These are phyloP conservation scores for Phrynocephalus forsythii DNA, from an alignment of 2,797 vertebrate genomes.

Conservation along the genomic window DNA sequence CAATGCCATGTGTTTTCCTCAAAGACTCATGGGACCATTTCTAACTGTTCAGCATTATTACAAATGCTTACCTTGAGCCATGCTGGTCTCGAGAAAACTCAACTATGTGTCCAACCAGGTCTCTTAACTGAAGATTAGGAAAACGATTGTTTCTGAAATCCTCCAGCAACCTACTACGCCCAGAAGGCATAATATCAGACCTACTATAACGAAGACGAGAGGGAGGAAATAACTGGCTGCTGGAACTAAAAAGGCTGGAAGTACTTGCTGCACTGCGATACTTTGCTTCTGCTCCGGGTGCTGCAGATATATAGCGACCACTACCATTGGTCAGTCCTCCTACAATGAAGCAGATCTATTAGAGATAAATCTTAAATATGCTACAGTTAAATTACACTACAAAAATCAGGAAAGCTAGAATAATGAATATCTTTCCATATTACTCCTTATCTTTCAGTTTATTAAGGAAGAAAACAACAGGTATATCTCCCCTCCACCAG, in stretches of 20 bases:
- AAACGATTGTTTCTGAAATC: slow-evolving; percentile 99
- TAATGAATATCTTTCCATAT: slow-evolving; percentile 43
- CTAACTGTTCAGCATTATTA: slow-evolving; percentile 6
- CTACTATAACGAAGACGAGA: slow-evolving; percentile 94
- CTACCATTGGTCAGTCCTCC: slow-evolving; percentile 97
- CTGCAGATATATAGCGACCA: slow-evolving; percentile 96
- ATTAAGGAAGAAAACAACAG: slow-evolving; percentile 6
- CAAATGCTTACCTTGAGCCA: slow-evolving; percentile 89
- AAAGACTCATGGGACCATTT: neutral
- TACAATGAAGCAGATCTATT: slow-evolving; percentile 80
- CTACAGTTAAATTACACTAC: slow-evolving; percentile 46
- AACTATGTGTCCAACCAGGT: slow-evolving; percentile 96
- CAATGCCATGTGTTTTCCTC: neutral
- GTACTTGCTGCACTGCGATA: slow-evolving; percentile 90
- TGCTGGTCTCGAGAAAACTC: slow-evolving; percentile 99
- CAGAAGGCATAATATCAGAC: slow-evolving; percentile 96
- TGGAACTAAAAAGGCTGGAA: slow-evolving; percentile 97
- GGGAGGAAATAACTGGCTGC: slow-evolving; percentile 96
- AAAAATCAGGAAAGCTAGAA: slow-evolving; percentile 61
- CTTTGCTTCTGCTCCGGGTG: slow-evolving; percentile 96
- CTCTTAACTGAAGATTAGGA: slow-evolving; percentile 95
- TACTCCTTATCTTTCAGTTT: slow-evolving; percentile 29
- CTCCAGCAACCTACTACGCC: slow-evolving; percentile 93
- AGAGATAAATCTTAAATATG: slow-evolving; percentile 58
- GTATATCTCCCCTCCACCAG: neutral